phyloP scores from a whole-genome alignment of 2,113 vertebrate species.

The Macquaria ambigua region DNA sequence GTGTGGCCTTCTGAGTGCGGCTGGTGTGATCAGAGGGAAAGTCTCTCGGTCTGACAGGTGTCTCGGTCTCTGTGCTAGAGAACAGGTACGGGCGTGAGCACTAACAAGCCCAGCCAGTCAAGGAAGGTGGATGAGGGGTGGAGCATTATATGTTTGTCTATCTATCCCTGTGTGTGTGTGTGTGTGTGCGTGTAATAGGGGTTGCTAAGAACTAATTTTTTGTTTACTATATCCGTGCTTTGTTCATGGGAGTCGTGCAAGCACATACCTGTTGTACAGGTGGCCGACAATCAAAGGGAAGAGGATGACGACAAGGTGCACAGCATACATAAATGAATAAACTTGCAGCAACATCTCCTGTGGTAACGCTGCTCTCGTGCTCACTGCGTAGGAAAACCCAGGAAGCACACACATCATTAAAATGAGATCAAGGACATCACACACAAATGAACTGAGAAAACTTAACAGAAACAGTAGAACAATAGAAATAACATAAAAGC shows the following conservation, averaged over 20 bases:
- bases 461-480: conserved; percentile 4
- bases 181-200: conserved; percentile 14
- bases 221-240: conserved; percentile 61
- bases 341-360: conserved; percentile 53
- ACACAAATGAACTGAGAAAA: conserved; percentile 20
- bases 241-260: conserved; percentile 39
- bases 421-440: conserved; percentile 46
- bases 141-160: conserved; percentile 55
- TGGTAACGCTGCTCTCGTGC: conserved; percentile 65
- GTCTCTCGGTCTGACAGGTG: conserved; percentile 74
- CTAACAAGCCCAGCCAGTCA: conserved; percentile 81
- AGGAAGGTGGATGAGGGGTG: conserved; percentile 69
- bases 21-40: conserved; percentile 27
- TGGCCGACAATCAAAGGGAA: conserved; percentile 20
- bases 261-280: conserved; percentile 56
- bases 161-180: conserved; percentile 3
- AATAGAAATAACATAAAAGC: conserved; percentile 5
- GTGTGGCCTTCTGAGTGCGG: background rate
- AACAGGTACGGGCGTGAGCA: conserved; percentile 78
- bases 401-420: conserved; percentile 56
- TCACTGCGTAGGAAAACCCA: conserved; percentile 62
- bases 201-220: conserved; percentile 66
- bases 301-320: background rate
- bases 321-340: conserved; percentile 36
- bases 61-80: conserved; percentile 35